Evolutionary conservation across 1,140 invertebrate species (phyloP).

Genomic region (Drosophila malerkotliana): DNA sequence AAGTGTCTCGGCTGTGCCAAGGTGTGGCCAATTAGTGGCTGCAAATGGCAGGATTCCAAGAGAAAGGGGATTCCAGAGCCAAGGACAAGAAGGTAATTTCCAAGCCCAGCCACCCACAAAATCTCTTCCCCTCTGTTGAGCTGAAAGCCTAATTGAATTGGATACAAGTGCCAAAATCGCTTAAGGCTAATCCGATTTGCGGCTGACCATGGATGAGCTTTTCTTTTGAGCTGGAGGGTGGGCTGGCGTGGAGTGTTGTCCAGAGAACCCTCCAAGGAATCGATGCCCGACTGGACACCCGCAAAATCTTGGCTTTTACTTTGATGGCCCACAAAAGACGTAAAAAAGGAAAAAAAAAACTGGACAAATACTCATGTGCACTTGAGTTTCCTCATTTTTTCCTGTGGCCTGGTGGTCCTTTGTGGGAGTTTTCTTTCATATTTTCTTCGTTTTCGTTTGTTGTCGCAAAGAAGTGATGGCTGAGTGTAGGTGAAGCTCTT

Average conservation of each 20-base stretch:
- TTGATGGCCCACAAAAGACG: slow-evolving; percentile 27
- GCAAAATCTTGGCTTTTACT: slow-evolving; percentile 69
- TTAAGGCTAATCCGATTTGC: slow-evolving; percentile 76
- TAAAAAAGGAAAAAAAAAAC: slow-evolving; percentile 22
- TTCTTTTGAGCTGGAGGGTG: background rate
- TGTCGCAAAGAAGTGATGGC: slow-evolving; percentile 11
- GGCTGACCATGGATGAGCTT: slow-evolving; percentile 56
- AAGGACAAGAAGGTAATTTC: slow-evolving; percentile 46
- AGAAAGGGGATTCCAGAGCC: slow-evolving; percentile 10
- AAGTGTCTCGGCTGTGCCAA: slow-evolving; percentile 25
- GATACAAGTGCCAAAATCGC: slow-evolving; percentile 74
- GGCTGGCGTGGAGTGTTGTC: background rate
- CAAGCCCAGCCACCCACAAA: slow-evolving; percentile 35
- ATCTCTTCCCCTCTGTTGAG: slow-evolving; percentile 14
- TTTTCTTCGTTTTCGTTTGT: slow-evolving; percentile 51
- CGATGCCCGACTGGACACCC: slow-evolving; percentile 60
- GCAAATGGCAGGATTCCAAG: slow-evolving; percentile 49
- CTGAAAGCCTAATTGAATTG: slow-evolving; percentile 75
- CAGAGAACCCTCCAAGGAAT: slow-evolving; percentile 42
- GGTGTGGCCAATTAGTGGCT: slow-evolving; percentile 77
- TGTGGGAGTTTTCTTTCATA: slow-evolving; percentile 62
- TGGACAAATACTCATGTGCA: slow-evolving; percentile 58
- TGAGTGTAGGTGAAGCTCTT: slow-evolving; percentile 55
- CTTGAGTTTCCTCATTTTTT: slow-evolving; percentile 58
- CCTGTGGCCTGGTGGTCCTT: slow-evolving; percentile 29